Percentiles rank a stretch among this genome's conserved stretches.
These are phyloP conservation scores for Amniataba percoides DNA, from an alignment of 2,797 vertebrate genomes.

Conservation along the genomic window DNA sequence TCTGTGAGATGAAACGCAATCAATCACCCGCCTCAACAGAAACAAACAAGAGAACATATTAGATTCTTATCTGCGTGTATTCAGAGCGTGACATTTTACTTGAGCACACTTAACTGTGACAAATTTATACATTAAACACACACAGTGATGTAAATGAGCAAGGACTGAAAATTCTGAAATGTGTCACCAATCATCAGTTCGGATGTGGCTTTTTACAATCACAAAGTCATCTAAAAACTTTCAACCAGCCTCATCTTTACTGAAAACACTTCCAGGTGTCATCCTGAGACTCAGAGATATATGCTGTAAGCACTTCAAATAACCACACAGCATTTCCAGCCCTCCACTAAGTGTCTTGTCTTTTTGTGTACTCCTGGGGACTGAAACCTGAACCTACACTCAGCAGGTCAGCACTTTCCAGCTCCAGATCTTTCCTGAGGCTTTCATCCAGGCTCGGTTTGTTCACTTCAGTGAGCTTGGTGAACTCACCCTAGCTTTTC, in stretches of 20 bases:
- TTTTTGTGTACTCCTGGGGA: too few relatives aligned
- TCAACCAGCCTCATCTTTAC: neutral
- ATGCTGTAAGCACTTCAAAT: neutral
- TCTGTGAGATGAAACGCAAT: neutral
- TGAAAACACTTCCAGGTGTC: too few relatives aligned
- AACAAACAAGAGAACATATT: neutral
- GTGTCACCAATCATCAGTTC: neutral
- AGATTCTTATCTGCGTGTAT: neutral
- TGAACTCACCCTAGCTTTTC: neutral
- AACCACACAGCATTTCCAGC: neutral
- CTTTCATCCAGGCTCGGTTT: neutral
- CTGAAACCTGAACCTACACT: neutral
- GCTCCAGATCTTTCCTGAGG: neutral
- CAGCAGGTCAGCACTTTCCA: neutral
- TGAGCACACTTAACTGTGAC: neutral
- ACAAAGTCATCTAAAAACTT: neutral
- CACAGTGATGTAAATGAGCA: neutral
- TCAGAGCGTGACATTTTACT: neutral
- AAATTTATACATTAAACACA: neutral
- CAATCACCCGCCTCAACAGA: neutral
- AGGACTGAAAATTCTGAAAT: neutral
- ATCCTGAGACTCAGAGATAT: neutral
- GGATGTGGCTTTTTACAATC: neutral
- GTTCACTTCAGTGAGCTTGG: neutral
- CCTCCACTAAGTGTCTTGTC: neutral